A percentile compares a stretch with the other conserved stretches of the same genome.
Conservation (phyloP, 2,113 vertebrate genomes). For the Zeus faber region DNA sequence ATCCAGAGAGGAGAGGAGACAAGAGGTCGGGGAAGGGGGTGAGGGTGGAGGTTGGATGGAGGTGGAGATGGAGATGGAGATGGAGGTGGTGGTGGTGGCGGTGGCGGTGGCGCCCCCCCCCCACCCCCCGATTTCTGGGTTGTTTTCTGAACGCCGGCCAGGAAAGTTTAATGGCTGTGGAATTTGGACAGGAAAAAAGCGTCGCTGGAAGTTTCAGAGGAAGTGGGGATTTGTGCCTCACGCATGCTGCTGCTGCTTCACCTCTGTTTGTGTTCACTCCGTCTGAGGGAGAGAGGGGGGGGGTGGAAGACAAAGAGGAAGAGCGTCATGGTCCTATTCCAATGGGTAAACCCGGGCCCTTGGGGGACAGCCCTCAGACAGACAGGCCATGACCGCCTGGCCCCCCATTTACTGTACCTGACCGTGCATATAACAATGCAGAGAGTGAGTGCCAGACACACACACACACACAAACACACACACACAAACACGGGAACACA, state of each 20-base stretch:
- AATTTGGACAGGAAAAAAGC: conserved; percentile 89
- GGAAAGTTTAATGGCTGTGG: conserved; percentile 96
- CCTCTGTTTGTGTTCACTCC: conserved; percentile 84
- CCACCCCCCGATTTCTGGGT: conserved; percentile 51
- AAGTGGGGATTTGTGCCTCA: conserved; percentile 85
- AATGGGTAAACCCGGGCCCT: conserved; percentile 60
- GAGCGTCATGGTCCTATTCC: conserved; percentile 75
- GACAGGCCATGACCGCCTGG: conserved; percentile 60
- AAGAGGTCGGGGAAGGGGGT: conserved; percentile 47
- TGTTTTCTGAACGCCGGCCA: conserved; percentile 83
- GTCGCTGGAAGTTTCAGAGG: conserved; percentile 88
- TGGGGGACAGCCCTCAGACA: conserved; percentile 63
- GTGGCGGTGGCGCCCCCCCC: conserved; percentile 18
- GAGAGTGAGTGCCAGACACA: conserved; percentile 30
- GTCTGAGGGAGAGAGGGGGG: conserved; percentile 33
- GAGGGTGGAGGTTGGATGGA: too few species aligned
- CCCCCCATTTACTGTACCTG: conserved; percentile 44
- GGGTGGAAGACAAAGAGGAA: conserved; percentile 67
- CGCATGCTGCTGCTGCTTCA: conserved; percentile 73
- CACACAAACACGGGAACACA: too few species aligned
- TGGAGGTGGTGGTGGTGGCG: conserved; percentile 2
- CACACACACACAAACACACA: too few species aligned
- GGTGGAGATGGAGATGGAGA: too few species aligned
- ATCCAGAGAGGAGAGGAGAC: conserved; percentile 71
- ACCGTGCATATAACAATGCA: conserved; percentile 51